These are phyloP conservation scores for Sycophila texana DNA, from an alignment of 2,888 invertebrate species.

Conservation along the genomic window DNA sequence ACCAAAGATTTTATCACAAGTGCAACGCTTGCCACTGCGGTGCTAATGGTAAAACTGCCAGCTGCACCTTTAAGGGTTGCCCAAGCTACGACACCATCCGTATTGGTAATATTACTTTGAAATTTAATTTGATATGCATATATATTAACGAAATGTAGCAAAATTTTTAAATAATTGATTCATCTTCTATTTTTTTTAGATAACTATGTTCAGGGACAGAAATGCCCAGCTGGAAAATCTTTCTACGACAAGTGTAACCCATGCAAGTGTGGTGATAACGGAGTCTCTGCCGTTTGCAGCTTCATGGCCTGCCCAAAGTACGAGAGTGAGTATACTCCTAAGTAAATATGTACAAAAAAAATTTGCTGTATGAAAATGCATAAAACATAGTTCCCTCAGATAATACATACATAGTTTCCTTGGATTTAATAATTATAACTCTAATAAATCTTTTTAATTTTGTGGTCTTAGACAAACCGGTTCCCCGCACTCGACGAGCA, in stretches of 20 bases:
- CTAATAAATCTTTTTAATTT: too few species aligned
- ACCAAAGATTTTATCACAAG: slow-evolving; percentile 67
- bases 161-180: too few species aligned
- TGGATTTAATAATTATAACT: too few species aligned
- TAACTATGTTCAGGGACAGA: slow-evolving; percentile 24
- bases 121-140: too few species aligned
- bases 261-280: slow-evolving; percentile 76
- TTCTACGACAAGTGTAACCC: slow-evolving; percentile 77
- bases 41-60: slow-evolving; percentile 63
- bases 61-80: slow-evolving; percentile 57
- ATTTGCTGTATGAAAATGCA: too few species aligned
- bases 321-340: not conserved
- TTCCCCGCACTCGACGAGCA: too few species aligned
- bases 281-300: slow-evolving; percentile 62
- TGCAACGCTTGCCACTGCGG: slow-evolving; percentile 79
- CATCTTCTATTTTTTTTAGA: slow-evolving; percentile 1
- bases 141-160: too few species aligned
- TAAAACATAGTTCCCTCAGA: too few species aligned
- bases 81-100: slow-evolving; percentile 4
- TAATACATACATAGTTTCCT: too few species aligned
- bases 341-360: too few species aligned
- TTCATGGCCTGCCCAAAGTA: slow-evolving; percentile 48
- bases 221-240: not conserved
- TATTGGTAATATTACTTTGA: too few species aligned
- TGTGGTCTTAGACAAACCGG: too few species aligned